Evolutionary conservation across 1,140 invertebrate genomes (phyloP).

Genomic region (Portunus trituberculatus): DNA sequence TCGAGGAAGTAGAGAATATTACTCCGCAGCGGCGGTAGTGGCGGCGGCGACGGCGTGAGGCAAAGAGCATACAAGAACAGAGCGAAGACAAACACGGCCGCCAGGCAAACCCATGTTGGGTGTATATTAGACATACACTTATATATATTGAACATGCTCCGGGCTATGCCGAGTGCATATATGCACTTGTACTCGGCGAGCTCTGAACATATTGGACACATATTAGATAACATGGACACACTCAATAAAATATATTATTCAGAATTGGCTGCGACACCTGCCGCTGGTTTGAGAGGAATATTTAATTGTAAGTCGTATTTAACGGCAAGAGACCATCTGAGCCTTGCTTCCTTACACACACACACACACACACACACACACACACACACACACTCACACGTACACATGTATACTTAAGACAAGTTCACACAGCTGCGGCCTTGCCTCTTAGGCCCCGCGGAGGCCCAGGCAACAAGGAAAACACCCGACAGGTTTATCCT

Average conservation of each 20-base stretch:
- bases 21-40: not conserved
- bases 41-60: conserved; percentile 5
- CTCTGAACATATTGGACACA: conserved; percentile 60
- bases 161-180: conserved; percentile 50
- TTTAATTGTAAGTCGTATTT: conserved; percentile 34
- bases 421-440: not conserved
- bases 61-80: conserved; percentile 47
- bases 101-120: not conserved
- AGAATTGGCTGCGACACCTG: conserved; percentile 32
- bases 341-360: not conserved
- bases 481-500: conserved; percentile 20
- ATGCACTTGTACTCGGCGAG: conserved; percentile 55
- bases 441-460: not conserved
- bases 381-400: not conserved
- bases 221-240: conserved; percentile 59
- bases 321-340: not conserved
- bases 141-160: conserved; percentile 57
- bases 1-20: not conserved
- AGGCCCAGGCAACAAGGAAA: not conserved
- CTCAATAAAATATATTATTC: conserved; percentile 66
- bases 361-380: conserved; percentile 25
- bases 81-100: conserved; percentile 31
- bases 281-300: conserved; percentile 33
- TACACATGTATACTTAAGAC: not conserved
- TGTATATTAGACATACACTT: conserved; percentile 69